phyloP scores from a whole-genome alignment of 2,113 vertebrate genomes.

The Alosa alosa region DNA sequence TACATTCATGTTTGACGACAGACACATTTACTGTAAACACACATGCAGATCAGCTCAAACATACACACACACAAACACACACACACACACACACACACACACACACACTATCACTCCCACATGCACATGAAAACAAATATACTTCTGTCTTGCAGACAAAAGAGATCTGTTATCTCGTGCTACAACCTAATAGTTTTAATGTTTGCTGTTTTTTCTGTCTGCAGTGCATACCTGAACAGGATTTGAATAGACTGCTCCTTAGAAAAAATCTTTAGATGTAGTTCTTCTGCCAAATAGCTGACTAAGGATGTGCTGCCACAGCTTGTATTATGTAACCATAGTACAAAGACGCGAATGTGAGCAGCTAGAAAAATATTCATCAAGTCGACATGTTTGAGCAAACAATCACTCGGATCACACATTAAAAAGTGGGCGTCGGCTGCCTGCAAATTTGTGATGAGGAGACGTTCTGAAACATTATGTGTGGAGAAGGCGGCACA shows the following conservation, averaged over 20 bases:
- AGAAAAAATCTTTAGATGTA: conserved; percentile 2
- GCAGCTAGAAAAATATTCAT: conserved; percentile 19
- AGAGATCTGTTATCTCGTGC: conserved; percentile 18
- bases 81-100: neutral
- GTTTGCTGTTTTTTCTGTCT: conserved; percentile 13
- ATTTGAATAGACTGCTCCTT: neutral
- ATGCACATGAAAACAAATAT: conserved; percentile 10
- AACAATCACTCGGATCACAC: neutral
- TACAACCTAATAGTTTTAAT: conserved; percentile 24
- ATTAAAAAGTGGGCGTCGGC: neutral
- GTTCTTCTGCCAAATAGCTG: conserved; percentile 23
- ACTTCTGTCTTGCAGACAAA: conserved; percentile 19
- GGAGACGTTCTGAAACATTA: neutral
- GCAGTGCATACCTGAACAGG: conserved; percentile 6
- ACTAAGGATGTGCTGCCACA: conserved; percentile 29
- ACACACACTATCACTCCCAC: conserved; percentile 18
- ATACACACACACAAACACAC: neutral
- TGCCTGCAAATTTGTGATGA: neutral
- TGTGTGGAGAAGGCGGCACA: neutral
- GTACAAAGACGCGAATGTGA: conserved; percentile 39
- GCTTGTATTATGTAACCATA: conserved; percentile 48
- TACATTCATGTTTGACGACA: neutral
- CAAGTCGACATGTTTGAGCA: conserved; percentile 31
- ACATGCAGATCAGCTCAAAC: neutral
- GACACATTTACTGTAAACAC: neutral